These are phyloP conservation scores for Branchinecta lynchi DNA, from an alignment of 1,140 invertebrate genomes.

Conservation along the genomic window DNA sequence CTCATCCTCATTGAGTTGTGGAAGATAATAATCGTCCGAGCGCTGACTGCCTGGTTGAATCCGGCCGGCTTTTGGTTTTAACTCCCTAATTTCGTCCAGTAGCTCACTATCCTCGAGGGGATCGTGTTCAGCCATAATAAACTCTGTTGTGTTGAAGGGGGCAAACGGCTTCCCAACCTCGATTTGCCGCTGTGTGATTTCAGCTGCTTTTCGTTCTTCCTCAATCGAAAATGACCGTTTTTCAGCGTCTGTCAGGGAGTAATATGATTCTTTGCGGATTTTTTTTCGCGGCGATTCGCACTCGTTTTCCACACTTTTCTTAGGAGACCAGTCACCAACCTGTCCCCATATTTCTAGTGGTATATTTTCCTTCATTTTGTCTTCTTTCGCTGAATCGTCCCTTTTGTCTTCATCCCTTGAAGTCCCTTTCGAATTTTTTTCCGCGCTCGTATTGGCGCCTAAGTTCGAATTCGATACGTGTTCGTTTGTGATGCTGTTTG, in stretches of 20 bases:
- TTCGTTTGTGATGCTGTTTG: neutral
- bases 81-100: neutral
- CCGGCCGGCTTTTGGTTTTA: neutral
- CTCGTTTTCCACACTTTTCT: neutral
- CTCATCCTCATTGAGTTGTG: neutral
- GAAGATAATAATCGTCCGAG: constrained; percentile 4
- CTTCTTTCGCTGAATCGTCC: neutral
- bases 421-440: too few relatives aligned
- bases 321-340: neutral
- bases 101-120: neutral
- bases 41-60: neutral
- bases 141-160: neutral
- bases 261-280: neutral
- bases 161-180: neutral
- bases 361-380: neutral
- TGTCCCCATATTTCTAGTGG: neutral
- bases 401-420: neutral
- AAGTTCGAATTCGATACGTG: too few relatives aligned
- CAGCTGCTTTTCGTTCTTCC: neutral
- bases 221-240: neutral
- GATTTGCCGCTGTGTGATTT: neutral
- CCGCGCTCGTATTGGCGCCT: too few relatives aligned
- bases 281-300: neutral
- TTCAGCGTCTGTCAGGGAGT: neutral
- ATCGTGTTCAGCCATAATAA: constrained; percentile 3